phyloP scores from a whole-genome alignment of 2,888 invertebrate genomes.

The Nomada fabriciana region DNA sequence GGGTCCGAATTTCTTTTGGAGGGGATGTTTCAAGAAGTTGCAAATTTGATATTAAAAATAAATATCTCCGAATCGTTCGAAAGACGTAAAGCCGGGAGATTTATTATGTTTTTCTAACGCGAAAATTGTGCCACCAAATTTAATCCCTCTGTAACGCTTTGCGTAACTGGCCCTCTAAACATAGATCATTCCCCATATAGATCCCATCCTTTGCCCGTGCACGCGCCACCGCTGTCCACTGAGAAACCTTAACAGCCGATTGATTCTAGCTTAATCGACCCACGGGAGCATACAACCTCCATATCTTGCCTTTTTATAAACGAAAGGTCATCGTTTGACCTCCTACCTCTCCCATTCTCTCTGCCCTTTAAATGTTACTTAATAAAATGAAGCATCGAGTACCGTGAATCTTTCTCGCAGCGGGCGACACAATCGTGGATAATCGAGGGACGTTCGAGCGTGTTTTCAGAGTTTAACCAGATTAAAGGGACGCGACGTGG shows the following conservation, averaged over 20 bases:
- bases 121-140: neutral
- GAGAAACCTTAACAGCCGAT: constrained; percentile 59
- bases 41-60: no score
- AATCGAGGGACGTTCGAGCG: constrained; percentile 21
- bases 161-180: constrained; percentile 44
- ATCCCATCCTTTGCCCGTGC: constrained; percentile 37
- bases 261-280: constrained; percentile 51
- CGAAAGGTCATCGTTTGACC: constrained; percentile 63
- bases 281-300: constrained; percentile 30
- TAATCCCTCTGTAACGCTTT: neutral
- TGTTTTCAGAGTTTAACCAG: neutral
- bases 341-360: neutral
- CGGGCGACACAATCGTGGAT: neutral
- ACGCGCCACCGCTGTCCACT: constrained; percentile 55
- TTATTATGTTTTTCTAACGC: neutral
- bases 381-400: neutral
- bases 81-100: neutral
- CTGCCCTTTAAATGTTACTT: neutral
- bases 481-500: constrained; percentile 18
- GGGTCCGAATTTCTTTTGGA: no score
- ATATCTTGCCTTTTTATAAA: constrained; percentile 52
- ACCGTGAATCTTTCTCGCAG: neutral
- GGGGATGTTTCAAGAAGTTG: neutral
- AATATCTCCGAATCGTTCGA: neutral
- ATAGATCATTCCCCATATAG: constrained; percentile 61